phyloP scores from a whole-genome alignment of 2,113 vertebrate genomes.

The Polypterus bichir region DNA sequence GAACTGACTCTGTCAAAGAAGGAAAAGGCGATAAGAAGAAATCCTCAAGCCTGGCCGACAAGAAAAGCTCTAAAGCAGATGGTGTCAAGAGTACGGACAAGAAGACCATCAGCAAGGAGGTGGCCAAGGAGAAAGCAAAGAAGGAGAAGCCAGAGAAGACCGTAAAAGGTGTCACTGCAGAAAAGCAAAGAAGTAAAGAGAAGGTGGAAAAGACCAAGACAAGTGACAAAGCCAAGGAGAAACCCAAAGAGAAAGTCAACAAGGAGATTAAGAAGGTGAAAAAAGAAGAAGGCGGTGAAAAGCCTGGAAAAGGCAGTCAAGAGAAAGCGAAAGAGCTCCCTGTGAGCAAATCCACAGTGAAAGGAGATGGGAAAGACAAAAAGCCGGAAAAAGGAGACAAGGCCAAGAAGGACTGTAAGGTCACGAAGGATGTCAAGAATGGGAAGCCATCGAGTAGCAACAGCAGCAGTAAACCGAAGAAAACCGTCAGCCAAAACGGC shows the following conservation, averaged over 20 bases:
- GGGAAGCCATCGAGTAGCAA: slow-evolving; percentile 35
- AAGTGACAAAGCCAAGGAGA: slow-evolving; percentile 33
- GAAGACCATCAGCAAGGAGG: slow-evolving; percentile 11
- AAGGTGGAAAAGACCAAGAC: slow-evolving; percentile 50
- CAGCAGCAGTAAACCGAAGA: slow-evolving; percentile 30
- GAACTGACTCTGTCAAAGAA: slow-evolving; percentile 14
- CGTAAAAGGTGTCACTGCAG: slow-evolving; percentile 6
- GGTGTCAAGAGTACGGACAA: slow-evolving; percentile 31
- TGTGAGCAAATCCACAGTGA: slow-evolving; percentile 35
- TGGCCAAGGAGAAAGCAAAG: slow-evolving; percentile 23
- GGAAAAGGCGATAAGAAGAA: slow-evolving; percentile 33
- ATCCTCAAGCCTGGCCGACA: not conserved
- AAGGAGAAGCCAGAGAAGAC: slow-evolving; percentile 15
- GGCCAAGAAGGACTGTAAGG: slow-evolving; percentile 35
- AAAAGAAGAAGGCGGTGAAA: slow-evolving; percentile 33
- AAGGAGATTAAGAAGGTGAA: slow-evolving; percentile 35
- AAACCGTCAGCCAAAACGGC: slow-evolving; percentile 25
- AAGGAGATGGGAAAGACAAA: slow-evolving; percentile 6
- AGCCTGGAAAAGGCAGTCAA: slow-evolving; percentile 37
- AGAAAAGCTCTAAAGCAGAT: slow-evolving; percentile 31
- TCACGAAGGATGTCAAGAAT: slow-evolving; percentile 41
- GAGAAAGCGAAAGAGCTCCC: slow-evolving; percentile 33
- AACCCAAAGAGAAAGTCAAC: slow-evolving; percentile 31
- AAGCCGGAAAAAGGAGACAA: slow-evolving; percentile 22
- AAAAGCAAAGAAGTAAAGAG: slow-evolving; percentile 27